These are phyloP conservation scores for Xiphophorus couchianus DNA, from an alignment of 2,113 vertebrate species.

Conservation along the genomic window DNA sequence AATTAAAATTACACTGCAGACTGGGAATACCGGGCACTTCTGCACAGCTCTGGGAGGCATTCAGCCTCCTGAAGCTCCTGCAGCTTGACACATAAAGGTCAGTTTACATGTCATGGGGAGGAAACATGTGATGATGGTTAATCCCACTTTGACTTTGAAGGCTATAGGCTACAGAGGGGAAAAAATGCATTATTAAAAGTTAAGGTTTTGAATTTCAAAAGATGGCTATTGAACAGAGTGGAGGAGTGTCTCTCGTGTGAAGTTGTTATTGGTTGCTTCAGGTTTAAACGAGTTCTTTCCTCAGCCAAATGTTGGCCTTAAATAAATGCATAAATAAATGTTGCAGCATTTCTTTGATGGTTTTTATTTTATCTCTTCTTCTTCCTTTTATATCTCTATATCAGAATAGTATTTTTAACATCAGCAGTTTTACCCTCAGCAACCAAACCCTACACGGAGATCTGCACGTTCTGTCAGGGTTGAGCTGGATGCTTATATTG, in stretches of 20 bases:
- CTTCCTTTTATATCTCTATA: too few relatives aligned
- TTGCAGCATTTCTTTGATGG: too few relatives aligned
- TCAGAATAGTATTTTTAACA: too few relatives aligned
- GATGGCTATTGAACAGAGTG: neutral
- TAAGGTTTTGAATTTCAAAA: neutral
- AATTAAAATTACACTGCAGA: neutral
- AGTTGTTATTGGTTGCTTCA: neutral
- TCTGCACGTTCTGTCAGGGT: too few relatives aligned
- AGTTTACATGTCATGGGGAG: conserved; percentile 15
- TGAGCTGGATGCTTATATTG: too few relatives aligned
- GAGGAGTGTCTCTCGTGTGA: neutral
- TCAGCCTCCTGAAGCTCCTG: conserved; percentile 6
- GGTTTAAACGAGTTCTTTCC: neutral
- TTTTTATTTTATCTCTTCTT: too few relatives aligned
- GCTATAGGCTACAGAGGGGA: neutral
- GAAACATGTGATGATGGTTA: conserved; percentile 19
- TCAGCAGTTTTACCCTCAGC: too few relatives aligned
- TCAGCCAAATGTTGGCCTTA: too few relatives aligned
- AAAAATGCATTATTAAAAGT: neutral
- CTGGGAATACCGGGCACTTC: neutral
- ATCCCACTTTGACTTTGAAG: conserved; percentile 12
- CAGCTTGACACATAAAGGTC: conserved; percentile 6
- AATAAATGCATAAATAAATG: too few relatives aligned
- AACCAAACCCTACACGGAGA: too few relatives aligned
- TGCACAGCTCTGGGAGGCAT: neutral